Conservation (phyloP, 53 echinoderm and acorn worm species). For the Temnopleurus reevesii region DNA sequence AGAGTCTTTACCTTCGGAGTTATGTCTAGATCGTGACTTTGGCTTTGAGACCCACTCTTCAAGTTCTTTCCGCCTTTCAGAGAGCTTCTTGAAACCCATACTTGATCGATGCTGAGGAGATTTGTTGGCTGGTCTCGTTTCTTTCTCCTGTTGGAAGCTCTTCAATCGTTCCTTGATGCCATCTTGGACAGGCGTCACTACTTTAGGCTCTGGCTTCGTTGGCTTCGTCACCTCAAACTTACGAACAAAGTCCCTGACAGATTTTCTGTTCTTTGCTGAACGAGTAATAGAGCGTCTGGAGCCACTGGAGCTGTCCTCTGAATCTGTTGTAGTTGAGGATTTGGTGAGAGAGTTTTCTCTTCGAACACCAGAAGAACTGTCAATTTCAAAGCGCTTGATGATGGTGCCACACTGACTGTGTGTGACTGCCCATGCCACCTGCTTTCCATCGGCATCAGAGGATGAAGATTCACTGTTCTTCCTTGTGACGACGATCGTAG, state of each 20-base stretch:
- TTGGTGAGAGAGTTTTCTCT: neutral
- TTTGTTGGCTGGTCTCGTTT: slow-evolving; percentile 32
- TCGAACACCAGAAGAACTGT: neutral
- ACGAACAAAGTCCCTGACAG: slow-evolving; percentile 74
- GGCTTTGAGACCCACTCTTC: slow-evolving; percentile 77
- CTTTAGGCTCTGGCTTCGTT: slow-evolving; percentile 54
- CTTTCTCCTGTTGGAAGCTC: slow-evolving; percentile 78
- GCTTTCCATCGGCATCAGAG: slow-evolving; percentile 45
- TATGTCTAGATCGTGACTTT: slow-evolving; percentile 29
- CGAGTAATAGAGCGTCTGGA: neutral
- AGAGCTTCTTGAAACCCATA: slow-evolving; percentile 73
- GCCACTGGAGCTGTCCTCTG: slow-evolving; percentile 24
- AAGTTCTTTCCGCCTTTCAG: slow-evolving; percentile 74
- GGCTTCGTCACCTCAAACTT: slow-evolving; percentile 70
- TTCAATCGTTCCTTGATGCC: slow-evolving; percentile 74
- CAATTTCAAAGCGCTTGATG: slow-evolving; percentile 53
- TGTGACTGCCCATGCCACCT: slow-evolving; percentile 56
- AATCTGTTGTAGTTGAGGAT: slow-evolving; percentile 33
- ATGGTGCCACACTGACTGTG: slow-evolving; percentile 30
- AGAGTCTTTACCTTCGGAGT: slow-evolving; percentile 54
- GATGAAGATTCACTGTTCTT: slow-evolving; percentile 41
- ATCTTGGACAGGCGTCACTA: slow-evolving; percentile 65
- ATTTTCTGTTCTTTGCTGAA: slow-evolving; percentile 41
- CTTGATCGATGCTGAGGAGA: slow-evolving; percentile 51
- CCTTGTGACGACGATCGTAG: slow-evolving; percentile 44